Base-by-base conservation (phyloP, 2,113 vertebrate genomes). In the Oryzias curvinotus region DNA sequence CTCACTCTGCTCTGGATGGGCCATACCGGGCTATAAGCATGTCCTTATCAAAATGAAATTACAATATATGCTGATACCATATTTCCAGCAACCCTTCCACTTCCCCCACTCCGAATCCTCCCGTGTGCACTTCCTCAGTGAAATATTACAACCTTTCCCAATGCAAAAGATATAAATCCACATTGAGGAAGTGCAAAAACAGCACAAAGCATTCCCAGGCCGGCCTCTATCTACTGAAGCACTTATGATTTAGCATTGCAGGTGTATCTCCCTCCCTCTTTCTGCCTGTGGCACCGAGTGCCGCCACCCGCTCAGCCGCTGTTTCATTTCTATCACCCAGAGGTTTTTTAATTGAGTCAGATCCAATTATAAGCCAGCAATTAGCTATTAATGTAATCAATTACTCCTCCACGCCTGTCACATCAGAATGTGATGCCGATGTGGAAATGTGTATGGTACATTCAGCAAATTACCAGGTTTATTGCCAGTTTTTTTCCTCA, bases 81-180 rank as follows among this genome's bases (percentile, higher is more conserved):
- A 87, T 83, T 92, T 92, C 88, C 85, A 70, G 70, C 59, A 60
- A 58, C 47, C 66, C 68, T 61, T 60, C 60, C 60, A 49, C 69
- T 62, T 46, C 70, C 58, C 62, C 76, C 60, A 52, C 76, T 71
- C 52, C 72, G 56, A 69, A 80, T 73, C 77, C 84, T 76, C 63
- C 62, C 25, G 67, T 81, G 82, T 84, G 86, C 84, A 79, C 85
- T 84, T 72, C 85, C 85, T 81, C 78, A n/a, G 77, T 92, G 91
- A 92, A 92, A 93, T 93, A 93, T 92, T 91, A 91, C 91, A 91
- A 92, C 90, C 90, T 92, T 92, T 93, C 83, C 87, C 83, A 87
- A 91, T 91, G 91, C 91, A 92, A 91, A 92, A 91, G 87, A 91
- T 92, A 92, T 92, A 93, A 92, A 92, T 93, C 88, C 89, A 82